These are phyloP conservation scores for Chaenogobius annularis DNA, from an alignment of 2,113 vertebrate genomes.

Conservation along the genomic window DNA sequence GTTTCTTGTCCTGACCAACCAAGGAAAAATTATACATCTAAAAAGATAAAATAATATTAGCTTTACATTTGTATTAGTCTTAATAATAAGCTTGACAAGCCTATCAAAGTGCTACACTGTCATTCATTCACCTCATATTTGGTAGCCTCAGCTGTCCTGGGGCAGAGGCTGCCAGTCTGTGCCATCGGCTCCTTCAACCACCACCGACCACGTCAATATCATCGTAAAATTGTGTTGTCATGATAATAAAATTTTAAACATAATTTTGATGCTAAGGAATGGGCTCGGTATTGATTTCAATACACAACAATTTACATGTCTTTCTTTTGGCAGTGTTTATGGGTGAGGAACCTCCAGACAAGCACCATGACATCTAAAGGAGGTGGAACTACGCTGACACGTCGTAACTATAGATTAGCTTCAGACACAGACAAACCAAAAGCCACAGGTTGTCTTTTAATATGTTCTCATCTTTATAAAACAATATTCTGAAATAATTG, in stretches of 20 bases:
- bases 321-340: conserved; percentile 33
- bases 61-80: not conserved
- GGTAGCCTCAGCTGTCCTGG: no score
- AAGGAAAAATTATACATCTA: no score
- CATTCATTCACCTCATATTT: no score
- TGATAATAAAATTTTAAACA: no score
- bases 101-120: no score
- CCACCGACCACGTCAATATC: no score
- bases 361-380: conserved; percentile 88
- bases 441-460: conserved; percentile 78
- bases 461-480: not conserved
- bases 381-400: conserved; percentile 81
- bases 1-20: no score
- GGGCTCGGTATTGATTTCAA: not conserved
- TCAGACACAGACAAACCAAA: conserved; percentile 87
- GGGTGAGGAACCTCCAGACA: conserved; percentile 21
- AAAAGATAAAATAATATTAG: no score
- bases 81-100: not conserved
- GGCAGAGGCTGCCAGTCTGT: no score
- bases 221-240: no score
- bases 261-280: no score
- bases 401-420: conserved; percentile 86
- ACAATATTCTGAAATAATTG: not conserved
- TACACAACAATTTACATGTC: not conserved
- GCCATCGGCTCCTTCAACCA: no score